Conservation (phyloP, 2,113 vertebrate genomes). For the Solea senegalensis region DNA sequence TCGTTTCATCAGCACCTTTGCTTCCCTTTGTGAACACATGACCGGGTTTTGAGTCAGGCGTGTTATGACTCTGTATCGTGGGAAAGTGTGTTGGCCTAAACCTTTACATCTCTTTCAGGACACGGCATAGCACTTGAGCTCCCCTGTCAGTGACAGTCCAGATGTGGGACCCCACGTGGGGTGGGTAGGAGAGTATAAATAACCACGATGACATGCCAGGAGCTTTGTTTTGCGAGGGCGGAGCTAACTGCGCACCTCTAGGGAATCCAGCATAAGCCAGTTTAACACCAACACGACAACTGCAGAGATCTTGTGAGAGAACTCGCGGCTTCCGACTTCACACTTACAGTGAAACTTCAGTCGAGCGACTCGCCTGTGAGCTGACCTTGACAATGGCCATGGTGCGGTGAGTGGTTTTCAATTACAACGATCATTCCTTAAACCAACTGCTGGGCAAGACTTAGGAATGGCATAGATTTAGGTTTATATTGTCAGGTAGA, state of each 20-base stretch:
- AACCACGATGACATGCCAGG: slow-evolving; percentile 62
- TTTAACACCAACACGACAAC: slow-evolving; percentile 67
- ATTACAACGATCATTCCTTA: slow-evolving; percentile 25
- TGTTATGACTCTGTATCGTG: slow-evolving; percentile 28
- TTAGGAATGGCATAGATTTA: neutral
- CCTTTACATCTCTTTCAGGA: slow-evolving; percentile 25
- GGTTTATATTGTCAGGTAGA: neutral
- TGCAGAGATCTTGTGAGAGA: slow-evolving; percentile 67
- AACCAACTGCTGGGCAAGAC: slow-evolving; percentile 18
- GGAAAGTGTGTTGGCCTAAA: slow-evolving; percentile 12
- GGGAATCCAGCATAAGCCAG: slow-evolving; percentile 47
- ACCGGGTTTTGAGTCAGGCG: slow-evolving; percentile 11
- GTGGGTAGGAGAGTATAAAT: slow-evolving; percentile 55
- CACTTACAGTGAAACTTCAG: slow-evolving; percentile 65
- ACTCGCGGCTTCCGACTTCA: slow-evolving; percentile 64
- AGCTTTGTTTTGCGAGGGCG: slow-evolving; percentile 43
- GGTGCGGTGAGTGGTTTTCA: slow-evolving; percentile 37
- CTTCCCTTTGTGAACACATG: slow-evolving; percentile 12
- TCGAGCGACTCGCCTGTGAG: slow-evolving; percentile 38
- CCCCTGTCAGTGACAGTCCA: slow-evolving; percentile 55
- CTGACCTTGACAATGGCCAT: slow-evolving; percentile 61
- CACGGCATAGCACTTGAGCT: slow-evolving; percentile 25
- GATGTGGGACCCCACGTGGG: slow-evolving; percentile 65
- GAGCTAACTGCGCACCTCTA: slow-evolving; percentile 46
- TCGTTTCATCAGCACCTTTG: slow-evolving; percentile 32